These are phyloP conservation scores for Thermophis baileyi DNA, from an alignment of 2,113 vertebrate genomes.

Conservation along the genomic window DNA sequence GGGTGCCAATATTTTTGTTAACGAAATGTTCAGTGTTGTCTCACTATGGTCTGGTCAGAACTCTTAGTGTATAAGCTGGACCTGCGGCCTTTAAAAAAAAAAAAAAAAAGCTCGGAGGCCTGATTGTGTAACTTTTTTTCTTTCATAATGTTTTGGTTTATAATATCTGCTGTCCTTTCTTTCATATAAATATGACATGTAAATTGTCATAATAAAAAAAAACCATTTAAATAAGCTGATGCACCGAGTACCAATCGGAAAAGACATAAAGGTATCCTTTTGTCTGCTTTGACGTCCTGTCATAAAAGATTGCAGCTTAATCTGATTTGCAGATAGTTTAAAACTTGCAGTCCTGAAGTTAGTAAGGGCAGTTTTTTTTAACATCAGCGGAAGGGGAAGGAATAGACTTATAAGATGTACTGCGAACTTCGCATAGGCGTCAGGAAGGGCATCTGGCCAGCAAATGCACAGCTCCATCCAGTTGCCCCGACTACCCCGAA, in stretches of 20 bases:
- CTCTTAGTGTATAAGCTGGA: constrained; percentile 74
- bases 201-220: constrained; percentile 95
- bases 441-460: too few species aligned
- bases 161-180: constrained; percentile 85
- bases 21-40: constrained; percentile 80
- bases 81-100: constrained; percentile 66
- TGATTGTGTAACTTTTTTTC: constrained; percentile 80
- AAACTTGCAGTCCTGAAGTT: background rate
- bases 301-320: background rate
- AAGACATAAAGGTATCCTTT: background rate
- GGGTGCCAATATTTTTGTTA: constrained; percentile 83
- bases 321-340: too few species aligned
- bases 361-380: background rate
- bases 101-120: constrained; percentile 66
- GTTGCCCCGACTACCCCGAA: background rate
- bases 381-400: background rate
- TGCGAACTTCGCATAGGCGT: too few species aligned
- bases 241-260: constrained; percentile 61
- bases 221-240: constrained; percentile 62
- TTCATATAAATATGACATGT: constrained; percentile 94
- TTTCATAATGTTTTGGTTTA: constrained; percentile 76
- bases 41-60: constrained; percentile 75
- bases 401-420: background rate
- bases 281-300: constrained; percentile 1
- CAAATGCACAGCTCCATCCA: too few species aligned